Conservation (phyloP, 2,113 vertebrate genomes). For the Amphiprion percula region DNA sequence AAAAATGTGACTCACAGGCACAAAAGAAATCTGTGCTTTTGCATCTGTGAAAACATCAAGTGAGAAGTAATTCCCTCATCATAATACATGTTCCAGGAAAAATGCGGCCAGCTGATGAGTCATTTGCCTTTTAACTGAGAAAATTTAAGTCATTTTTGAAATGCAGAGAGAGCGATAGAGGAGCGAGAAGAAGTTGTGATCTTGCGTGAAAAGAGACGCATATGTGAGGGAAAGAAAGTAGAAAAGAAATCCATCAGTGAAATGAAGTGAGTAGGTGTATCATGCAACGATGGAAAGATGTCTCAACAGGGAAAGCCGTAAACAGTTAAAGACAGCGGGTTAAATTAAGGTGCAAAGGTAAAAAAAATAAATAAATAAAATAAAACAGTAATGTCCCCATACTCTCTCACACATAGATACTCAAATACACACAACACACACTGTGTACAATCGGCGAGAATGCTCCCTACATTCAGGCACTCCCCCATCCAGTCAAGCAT, state of each 20-base stretch:
- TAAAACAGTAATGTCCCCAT: background rate
- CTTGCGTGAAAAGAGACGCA: background rate
- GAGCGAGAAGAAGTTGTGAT: background rate
- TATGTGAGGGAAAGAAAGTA: background rate
- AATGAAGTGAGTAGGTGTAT: constrained; percentile 13
- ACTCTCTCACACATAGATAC: constrained; percentile 28
- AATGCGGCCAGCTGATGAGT: background rate
- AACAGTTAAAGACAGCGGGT: constrained; percentile 42
- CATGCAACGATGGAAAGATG: constrained; percentile 20
- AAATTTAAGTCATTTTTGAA: background rate
- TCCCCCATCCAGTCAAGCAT: constrained; percentile 72
- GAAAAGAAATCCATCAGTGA: constrained; percentile 8
- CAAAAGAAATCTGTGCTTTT: background rate
- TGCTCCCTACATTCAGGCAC: constrained; percentile 61
- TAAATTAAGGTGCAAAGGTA: constrained; percentile 53
- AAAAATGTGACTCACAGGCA: background rate
- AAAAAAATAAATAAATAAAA: background rate
- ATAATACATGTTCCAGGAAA: background rate
- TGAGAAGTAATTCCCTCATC: background rate
- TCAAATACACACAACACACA: constrained; percentile 37
- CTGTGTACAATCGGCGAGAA: constrained; percentile 59
- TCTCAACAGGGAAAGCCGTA: constrained; percentile 8
- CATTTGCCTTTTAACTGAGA: background rate
- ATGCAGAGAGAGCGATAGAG: constrained; percentile 1
- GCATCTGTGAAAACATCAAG: background rate